Evolutionary conservation across 2,797 vertebrate species (phyloP), one percentile per base, ranked within the genome.

Genomic region (Sphaeramia orbicularis): DNA sequence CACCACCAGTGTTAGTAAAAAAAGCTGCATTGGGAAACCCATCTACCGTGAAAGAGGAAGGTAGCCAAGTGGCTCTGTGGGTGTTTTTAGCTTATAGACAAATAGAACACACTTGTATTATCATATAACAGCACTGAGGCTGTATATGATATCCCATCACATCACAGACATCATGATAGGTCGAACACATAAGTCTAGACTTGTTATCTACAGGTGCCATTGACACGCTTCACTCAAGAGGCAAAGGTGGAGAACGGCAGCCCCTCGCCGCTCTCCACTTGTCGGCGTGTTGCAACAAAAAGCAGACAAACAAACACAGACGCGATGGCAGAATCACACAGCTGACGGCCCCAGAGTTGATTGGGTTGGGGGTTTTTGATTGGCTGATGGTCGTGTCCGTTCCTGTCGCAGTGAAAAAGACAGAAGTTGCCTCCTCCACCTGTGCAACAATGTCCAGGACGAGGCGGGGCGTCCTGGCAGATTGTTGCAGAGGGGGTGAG

Each of bases 111-210:
- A 85, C 89, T 65, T 27, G 18, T 60, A 18, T 78, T 15, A 85
- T 91, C 92, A 93, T 93, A 92, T 92, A 75, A 56, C 91, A 86
- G 88, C 62, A 19, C 19, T 11, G 18, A 36, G 1, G 10, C 91
- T 80, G 88, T 84, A 92, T 93, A 91, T 91, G 92, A 92, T 87
- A 66, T 40, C 61, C 80, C 74, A 80, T 81, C 79, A 80, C 65
- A 55, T 55, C 56, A 76, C 66, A 75, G 24, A 71, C 50, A 40
- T 55, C 68, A 71, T 78, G 85, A 86, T 42, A 74, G 75, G 81
- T 67, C 44, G 40, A 71, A 86, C 70, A 66, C 38, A 61, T 61
- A 19, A 37, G 18, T 60, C 78, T 85, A 84, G 1, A 24, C 41
- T 76, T 32, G 67, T 71, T 71, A 62, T 76, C 70, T 79, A 85